Evolutionary conservation across 2,888 invertebrate species (phyloP).

Genomic region (Fissipunctia ypsillon): DNA sequence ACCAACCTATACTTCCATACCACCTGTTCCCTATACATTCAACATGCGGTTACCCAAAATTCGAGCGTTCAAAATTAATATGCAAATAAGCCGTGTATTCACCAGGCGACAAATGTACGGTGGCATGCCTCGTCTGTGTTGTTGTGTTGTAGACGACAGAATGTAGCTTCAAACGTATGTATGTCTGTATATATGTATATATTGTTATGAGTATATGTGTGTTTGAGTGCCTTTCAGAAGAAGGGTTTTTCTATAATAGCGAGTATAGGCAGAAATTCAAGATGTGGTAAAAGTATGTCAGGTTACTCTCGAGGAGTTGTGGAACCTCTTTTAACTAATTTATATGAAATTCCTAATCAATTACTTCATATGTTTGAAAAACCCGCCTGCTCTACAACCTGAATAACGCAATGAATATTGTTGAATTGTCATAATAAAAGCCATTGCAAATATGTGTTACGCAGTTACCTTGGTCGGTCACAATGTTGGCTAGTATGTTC

Average conservation of each 20-base stretch:
- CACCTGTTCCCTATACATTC: conserved; percentile 46
- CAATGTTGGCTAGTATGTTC: not conserved
- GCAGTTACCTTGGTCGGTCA: not conserved
- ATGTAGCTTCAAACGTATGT: not conserved
- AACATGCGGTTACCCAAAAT: conserved; percentile 63
- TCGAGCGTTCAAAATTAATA: conserved; percentile 64
- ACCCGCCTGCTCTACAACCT: no score
- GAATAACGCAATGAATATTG: no score
- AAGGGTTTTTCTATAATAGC: not conserved
- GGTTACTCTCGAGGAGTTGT: not conserved
- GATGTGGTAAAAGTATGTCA: not conserved
- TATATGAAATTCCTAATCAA: no score
- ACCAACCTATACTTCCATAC: conserved; percentile 14
- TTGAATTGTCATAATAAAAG: not conserved
- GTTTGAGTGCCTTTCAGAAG: not conserved
- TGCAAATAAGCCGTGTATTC: conserved; percentile 56
- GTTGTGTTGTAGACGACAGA: conserved; percentile 28
- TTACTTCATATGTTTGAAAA: no score
- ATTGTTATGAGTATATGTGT: not conserved
- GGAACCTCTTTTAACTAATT: no score
- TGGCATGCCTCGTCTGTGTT: conserved; percentile 25
- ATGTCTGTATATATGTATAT: not conserved
- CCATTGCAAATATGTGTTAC: not conserved
- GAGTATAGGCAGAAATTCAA: not conserved
- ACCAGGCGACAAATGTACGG: conserved; percentile 45